Conservation (phyloP, 1,140 invertebrate genomes). For the Temnothorax longispinosus region DNA sequence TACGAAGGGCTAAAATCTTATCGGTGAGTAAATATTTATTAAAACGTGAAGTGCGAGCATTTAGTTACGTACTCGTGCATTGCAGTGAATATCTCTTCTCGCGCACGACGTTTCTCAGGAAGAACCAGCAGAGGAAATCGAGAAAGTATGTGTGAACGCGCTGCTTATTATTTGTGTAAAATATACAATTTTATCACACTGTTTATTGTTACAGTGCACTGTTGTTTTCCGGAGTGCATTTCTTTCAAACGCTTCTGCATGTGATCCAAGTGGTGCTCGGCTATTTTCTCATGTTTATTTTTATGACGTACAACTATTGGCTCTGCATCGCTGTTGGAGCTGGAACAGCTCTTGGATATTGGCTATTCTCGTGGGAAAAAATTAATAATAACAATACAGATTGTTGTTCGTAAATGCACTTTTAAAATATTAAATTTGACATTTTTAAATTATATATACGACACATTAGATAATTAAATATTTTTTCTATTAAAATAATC, state of each 20-base stretch:
- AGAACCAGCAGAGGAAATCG: background rate
- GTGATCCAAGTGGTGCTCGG: constrained; percentile 89
- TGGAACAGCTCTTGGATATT: constrained; percentile 89
- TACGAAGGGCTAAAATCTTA: constrained; percentile 83
- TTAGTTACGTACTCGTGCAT: background rate
- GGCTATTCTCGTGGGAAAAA: constrained; percentile 89
- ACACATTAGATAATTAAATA: background rate
- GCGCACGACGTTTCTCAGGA: constrained; percentile 26
- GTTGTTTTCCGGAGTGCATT: constrained; percentile 85
- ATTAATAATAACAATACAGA: constrained; percentile 70
- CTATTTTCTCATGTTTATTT: constrained; percentile 91
- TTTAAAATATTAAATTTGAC: background rate
- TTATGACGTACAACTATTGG: constrained; percentile 93
- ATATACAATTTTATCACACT: background rate
- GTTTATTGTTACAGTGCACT: constrained; percentile 73
- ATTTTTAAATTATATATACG: background rate
- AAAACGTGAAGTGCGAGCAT: background rate
- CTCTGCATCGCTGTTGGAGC: constrained; percentile 88
- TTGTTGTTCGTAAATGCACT: constrained; percentile 72
- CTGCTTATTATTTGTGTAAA: background rate
- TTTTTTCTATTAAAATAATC: background rate
- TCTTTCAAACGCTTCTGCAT: constrained; percentile 89
- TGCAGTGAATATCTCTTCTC: constrained; percentile 75
- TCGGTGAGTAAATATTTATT: constrained; percentile 71
- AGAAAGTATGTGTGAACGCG: constrained; percentile 57